These are phyloP conservation scores for Azemiops feae DNA, from an alignment of 2,113 vertebrate genomes.

Conservation along the genomic window DNA sequence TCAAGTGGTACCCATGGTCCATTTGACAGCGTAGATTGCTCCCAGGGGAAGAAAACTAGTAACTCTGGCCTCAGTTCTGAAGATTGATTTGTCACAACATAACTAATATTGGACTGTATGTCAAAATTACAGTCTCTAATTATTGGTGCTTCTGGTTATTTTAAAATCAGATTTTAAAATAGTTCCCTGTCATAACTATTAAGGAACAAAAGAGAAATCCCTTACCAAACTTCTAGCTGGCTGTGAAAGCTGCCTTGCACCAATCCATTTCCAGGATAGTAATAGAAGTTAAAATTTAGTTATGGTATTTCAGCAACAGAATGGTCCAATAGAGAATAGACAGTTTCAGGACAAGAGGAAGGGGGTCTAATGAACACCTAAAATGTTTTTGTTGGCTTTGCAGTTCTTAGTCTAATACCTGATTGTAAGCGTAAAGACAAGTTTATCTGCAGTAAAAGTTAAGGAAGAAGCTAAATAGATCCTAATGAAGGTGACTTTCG, in stretches of 20 bases:
- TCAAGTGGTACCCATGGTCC: background rate
- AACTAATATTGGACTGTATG: background rate
- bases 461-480: background rate
- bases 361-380: background rate
- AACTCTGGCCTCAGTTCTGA: background rate
- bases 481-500: background rate
- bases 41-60: fast-evolving
- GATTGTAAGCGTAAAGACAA: slow-evolving; percentile 36
- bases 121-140: background rate
- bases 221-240: slow-evolving; percentile 42
- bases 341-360: background rate
- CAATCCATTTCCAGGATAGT: slow-evolving; percentile 27
- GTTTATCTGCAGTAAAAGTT: slow-evolving; percentile 2
- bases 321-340: background rate
- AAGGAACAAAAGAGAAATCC: slow-evolving; percentile 47
- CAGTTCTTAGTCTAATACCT: background rate
- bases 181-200: slow-evolving; percentile 32
- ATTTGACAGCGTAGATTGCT: background rate
- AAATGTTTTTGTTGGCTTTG: slow-evolving; percentile 9
- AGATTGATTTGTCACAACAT: background rate
- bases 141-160: slow-evolving; percentile 34
- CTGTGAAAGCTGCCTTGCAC: slow-evolving; percentile 42
- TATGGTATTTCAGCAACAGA: slow-evolving; percentile 5
- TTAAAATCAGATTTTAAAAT: slow-evolving; percentile 44
- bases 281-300: slow-evolving; percentile 39